Evolutionary conservation across 2,888 invertebrate genomes (phyloP), one percentile per base, ranked within the genome.

Genomic region (Geophilus truncorum): DNA sequence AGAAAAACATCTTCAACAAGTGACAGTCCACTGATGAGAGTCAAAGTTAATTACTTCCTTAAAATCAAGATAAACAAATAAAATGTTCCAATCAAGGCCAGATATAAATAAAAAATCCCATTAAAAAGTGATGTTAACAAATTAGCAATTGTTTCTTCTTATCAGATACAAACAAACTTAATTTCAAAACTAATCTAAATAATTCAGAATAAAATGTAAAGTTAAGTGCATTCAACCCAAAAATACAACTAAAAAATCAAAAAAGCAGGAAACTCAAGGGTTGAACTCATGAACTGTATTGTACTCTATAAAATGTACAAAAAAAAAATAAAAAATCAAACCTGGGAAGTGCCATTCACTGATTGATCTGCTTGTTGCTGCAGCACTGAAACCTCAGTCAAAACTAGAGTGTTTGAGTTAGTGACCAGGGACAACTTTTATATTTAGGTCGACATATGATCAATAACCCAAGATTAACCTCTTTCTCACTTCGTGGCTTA

Each of bases 381-480:
- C 23, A 23, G 25, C 15, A 62, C 12, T 25, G 25, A 62, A 62
- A 3, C 62, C 25, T 15, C 62, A 62, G 6, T 62, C 5, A 45
- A 62, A 62, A 62, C 4, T 62, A 25, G 62, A 25, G 10, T 23
- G 25, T 23, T 62, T 62, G 25, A 62, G 23, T 62, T 62, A 62
- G 62, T 25, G 62, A 62, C 62, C 62, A 62, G 12, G 23, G 23
- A 62, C 62, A 62, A 25, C 10, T 62, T 45, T 45, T 23, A 62
- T 57, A 25, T 62, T 25, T 23, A 15, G 62, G 62, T 62, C 62
- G 62, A 23, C 62, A 62, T 12, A 62, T 62, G 62, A 62, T 62
- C 62, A 62, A 62, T 62, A 62, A 62, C 62, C 62, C 62, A 62
- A 25, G 23, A 62, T 62, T 62, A 62, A 62, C 62, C 62, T 62